Evolutionary conservation across 2,113 vertebrate genomes (phyloP), one percentile per base, ranked within the genome.

Genomic region (Psittacara wagleri): DNA sequence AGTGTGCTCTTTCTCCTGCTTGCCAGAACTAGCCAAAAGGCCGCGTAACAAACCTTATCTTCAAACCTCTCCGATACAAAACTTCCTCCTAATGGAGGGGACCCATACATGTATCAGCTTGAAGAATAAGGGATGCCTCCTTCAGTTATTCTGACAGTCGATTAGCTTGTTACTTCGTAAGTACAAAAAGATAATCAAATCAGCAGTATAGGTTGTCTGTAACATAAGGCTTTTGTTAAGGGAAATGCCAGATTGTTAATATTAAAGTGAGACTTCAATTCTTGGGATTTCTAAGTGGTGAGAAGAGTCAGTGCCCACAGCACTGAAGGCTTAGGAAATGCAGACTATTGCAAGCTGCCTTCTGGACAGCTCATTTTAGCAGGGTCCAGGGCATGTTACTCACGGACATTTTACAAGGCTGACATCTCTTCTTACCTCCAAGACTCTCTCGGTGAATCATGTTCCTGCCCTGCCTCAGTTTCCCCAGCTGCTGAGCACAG

Each of bases 81-180:
- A 27, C 37, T 78, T 76, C 23, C 31, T 39, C 16, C 33, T 46
- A 10, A 59, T 0, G 2, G 2, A 28, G 9, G 4, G 17, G 29
- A 14, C 17, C 28, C 0, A 0, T 23, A 69, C 4, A 17, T 0
- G 1, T 23, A 54, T 7, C 55, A 72, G 35, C 22, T 31, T 6
- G 2, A 89, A 68, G 43, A 86, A 62, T 48, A 93, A 62, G 31
- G 11, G 13, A 52, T 48, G 16, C 13, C 41, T 68, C 44, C 44
- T 81, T 83, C 64, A 52, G 14, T 35, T 77, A 68, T 25, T 70
- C 43, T 2, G 1, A 63, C 16, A 84, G 63, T 4, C 52, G 22
- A 73, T 55, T 35, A 83, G 29, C 3, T 82, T 37, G 35, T 27
- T 77, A 86, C 13, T 46, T 62, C 41, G 0, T 28, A 74, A 25